Base-by-base conservation (phyloP, 2,113 vertebrate species). In the Benitochromis conjunctus region DNA sequence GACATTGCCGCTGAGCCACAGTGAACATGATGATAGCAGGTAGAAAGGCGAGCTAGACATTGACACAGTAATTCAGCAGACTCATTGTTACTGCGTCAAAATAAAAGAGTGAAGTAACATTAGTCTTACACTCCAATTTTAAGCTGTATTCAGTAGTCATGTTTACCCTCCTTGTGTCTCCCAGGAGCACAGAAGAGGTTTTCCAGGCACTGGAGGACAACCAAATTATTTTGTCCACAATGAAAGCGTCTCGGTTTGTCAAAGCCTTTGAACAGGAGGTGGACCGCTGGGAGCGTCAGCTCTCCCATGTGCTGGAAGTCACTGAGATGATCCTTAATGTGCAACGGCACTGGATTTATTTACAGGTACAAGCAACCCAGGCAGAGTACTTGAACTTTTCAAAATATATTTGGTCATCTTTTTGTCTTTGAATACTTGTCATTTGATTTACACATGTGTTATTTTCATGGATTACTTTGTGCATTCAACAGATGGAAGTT, bases 281-380 rank as follows among this genome's bases (percentile, higher is more conserved):
- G 92, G 97, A 98, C 91, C 83, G 79, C 62, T 98, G 98, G 98
- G 97, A 98, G 53, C 95, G 96, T n/a, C 95, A 86, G 77, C 97
- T 98, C 13, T 97, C 97, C 10, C 96, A 96, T 10, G 95, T 98
- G 55, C 87, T 97, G 91, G 98, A 98, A 85, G 97, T 97, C 38
- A 96, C 96, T 2, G 97, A 98, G 91, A 97, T 96, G 94, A 85
- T 97, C 58, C 96, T 98, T 13, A 96, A 94, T 0, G 97, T 97
- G 18, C 98, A 98, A 86, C 95, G 96, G 6, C 97, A 98, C 91
- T 98, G 98, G 98, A 96, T 98, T 94, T 98, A 98, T 88, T 94
- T 98, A 21, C 97, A 98, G 97, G 98, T 98, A 91, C 9, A n/a
- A 3, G 21, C 78, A 74, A 36, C 36, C 80, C 56, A 24, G 3